Conservation (phyloP, 2,888 invertebrate species). For the Rhagonycha lutea region DNA sequence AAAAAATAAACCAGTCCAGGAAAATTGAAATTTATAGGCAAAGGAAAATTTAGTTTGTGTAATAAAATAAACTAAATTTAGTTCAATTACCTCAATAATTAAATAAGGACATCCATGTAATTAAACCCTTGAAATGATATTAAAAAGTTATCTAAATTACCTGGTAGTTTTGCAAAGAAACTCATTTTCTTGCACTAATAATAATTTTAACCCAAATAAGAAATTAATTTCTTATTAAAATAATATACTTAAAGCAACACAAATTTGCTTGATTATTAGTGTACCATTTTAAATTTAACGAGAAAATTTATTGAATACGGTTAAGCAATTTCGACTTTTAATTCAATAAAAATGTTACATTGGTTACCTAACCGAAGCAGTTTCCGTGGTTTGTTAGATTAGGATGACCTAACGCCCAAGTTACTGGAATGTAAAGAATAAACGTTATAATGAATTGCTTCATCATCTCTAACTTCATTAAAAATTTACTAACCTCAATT, state of each 20-base stretch:
- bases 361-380: too few species aligned
- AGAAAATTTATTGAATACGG: not conserved
- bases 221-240: not conserved
- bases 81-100: not conserved
- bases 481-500: too few species aligned
- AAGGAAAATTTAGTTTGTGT: not conserved
- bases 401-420: too few species aligned
- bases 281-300: not conserved
- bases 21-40: not conserved
- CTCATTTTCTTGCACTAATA: not conserved
- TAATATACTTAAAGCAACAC: not conserved
- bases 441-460: too few species aligned
- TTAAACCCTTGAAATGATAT: not conserved
- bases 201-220: too few species aligned
- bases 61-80: not conserved
- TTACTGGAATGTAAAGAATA: too few species aligned
- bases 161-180: too few species aligned
- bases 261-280: not conserved
- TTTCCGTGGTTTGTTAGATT: too few species aligned
- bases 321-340: not conserved
- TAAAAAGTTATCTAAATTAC: not conserved
- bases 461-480: too few species aligned
- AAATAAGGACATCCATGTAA: not conserved
- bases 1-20: not conserved
- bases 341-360: not conserved